Evolutionary conservation across 2,797 vertebrate species (phyloP), one percentile per base, ranked within the genome.

Genomic region (Scolopax rusticola): DNA sequence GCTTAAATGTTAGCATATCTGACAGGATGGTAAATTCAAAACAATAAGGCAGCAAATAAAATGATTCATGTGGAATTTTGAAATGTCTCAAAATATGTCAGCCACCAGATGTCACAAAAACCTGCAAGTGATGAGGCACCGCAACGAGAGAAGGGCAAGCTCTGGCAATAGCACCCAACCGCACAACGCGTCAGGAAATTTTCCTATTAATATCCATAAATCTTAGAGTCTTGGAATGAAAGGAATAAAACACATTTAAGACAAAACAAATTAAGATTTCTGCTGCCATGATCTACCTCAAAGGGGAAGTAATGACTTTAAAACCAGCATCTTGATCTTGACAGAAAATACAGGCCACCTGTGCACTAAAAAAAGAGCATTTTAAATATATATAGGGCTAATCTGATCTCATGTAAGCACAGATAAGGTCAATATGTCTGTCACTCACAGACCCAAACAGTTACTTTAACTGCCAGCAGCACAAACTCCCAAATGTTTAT

Each of bases 101-200:
- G 87, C 84, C 88, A 87, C 78, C 95, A 97, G 95, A 97, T 95
- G 96, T 93, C 95, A 87, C 81, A 84, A 94, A 94, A 96, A 91
- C 90, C 93, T 92, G 94, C 84, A 80, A 89, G 91, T 19, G 80
- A 87, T 94, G 96, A 93, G 68, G 81, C 64, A 68, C 41, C 80
- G 64, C 80, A 90, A 61, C 2, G 41, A 92, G 70, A 77, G 90
- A 83, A 96, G 90, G 86, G 81, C 91, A 96, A 84, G 67, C 85
- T 96, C 89, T 91, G 83, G 80, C 74, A 95, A 54, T 5, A 79
- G 87, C 59, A 51, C 30, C 36, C 45, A 81, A 68, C n/a, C 0
- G 2, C 70, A 89, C 50, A 65, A 79, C 24, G 2, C 2, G 24
- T 51, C 54, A 75, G 85, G 63, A 73, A 51, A 50, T 45, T 43